Conservation (phyloP, 2,113 vertebrate species). For the Callionymus lyra region DNA sequence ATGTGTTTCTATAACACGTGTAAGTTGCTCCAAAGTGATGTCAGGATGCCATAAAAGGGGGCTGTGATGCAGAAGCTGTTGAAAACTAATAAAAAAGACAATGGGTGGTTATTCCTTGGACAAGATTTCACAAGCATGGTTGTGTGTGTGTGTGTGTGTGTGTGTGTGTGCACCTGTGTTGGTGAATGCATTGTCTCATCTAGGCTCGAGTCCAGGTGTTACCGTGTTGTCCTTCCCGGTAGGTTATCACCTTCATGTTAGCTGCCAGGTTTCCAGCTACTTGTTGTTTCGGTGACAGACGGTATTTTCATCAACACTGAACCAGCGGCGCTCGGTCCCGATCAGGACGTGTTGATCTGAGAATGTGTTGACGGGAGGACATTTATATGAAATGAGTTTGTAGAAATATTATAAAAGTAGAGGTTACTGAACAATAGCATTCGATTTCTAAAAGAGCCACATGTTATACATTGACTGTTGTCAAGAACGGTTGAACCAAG, state of each 20-base stretch:
- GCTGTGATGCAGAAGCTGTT: too few species aligned
- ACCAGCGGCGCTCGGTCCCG: neutral
- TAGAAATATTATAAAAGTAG: too few species aligned
- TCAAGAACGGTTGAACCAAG: too few species aligned
- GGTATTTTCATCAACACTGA: constrained; percentile 13
- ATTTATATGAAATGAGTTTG: too few species aligned
- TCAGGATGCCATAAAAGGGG: too few species aligned
- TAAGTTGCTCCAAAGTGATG: too few species aligned
- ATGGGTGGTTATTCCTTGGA: neutral
- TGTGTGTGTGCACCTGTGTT: neutral
- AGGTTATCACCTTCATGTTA: constrained; percentile 11
- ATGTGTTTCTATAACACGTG: too few species aligned
- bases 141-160: neutral
- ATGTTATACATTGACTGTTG: too few species aligned
- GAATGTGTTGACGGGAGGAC: too few species aligned
- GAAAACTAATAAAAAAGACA: neutral
- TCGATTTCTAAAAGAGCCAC: too few species aligned
- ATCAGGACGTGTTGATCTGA: too few species aligned
- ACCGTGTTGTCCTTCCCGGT: constrained; percentile 5
- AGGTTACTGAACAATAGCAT: too few species aligned
- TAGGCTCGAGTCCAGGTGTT: constrained; percentile 10
- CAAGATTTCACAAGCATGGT: neutral
- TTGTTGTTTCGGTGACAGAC: constrained; percentile 4
- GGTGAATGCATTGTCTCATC: neutral
- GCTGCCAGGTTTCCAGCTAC: constrained; percentile 9